Percentiles rank a stretch among this genome's conserved stretches.
Evolutionary conservation across 2,113 vertebrate species (phyloP).

Genomic region (Panthera leo): DNA sequence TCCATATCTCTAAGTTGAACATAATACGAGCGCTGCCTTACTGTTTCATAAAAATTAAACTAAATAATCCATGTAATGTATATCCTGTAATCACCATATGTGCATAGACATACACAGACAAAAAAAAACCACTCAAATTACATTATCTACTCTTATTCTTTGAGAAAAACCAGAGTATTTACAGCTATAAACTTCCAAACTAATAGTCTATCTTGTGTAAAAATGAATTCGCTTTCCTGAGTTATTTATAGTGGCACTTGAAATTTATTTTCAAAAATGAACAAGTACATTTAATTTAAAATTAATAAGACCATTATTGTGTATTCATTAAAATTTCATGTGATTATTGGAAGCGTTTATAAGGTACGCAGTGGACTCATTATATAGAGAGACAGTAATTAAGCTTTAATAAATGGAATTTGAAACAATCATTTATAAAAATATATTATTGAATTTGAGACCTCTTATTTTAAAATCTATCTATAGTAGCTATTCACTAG

Average conservation of each 20-base stretch:
- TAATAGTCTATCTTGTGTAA: not conserved
- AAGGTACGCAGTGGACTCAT: constrained; percentile 43
- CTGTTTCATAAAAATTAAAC: constrained; percentile 9
- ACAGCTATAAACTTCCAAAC: not conserved
- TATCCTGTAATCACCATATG: not conserved
- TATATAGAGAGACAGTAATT: constrained; percentile 46
- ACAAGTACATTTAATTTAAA: constrained; percentile 72
- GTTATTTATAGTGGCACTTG: constrained; percentile 38
- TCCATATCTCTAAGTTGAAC: not conserved
- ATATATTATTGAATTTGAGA: constrained; percentile 66
- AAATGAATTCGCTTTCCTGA: not conserved
- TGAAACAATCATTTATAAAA: constrained; percentile 62
- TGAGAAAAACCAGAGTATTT: not conserved
- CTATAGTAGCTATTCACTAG: constrained; percentile 36
- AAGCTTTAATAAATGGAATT: constrained; percentile 53
- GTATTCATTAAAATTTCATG: constrained; percentile 63
- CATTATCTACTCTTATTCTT: not conserved
- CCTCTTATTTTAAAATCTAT: not conserved
- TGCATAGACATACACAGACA: not conserved
- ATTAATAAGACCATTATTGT: constrained; percentile 67
- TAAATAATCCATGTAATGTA: not conserved
- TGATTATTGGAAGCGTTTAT: constrained; percentile 58
- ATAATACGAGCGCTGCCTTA: not conserved
- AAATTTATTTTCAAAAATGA: constrained; percentile 62
- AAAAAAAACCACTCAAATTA: not conserved